Conservation (phyloP, 2,888 invertebrate genomes). For the Marasmarcha lunaedactyla region DNA sequence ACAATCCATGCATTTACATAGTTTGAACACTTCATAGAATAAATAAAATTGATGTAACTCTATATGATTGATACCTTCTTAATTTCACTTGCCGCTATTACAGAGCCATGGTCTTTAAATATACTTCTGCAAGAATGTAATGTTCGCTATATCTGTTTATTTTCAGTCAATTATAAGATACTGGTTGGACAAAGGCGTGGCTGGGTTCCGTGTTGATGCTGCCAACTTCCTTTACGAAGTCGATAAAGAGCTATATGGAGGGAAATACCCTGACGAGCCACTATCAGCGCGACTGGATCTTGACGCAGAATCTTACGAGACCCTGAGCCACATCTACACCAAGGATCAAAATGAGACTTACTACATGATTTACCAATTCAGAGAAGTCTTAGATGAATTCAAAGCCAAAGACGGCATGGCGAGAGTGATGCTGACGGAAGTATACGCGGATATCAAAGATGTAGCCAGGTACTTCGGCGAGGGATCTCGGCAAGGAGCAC, state of each 20-base stretch:
- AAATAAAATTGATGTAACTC: no score
- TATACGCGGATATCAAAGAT: constrained; percentile 72
- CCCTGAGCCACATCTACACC: constrained; percentile 73
- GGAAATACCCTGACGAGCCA: constrained; percentile 69
- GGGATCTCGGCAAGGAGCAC: constrained; percentile 69
- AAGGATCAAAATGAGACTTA: constrained; percentile 72
- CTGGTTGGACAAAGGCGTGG: constrained; percentile 87
- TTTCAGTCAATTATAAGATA: constrained; percentile 74
- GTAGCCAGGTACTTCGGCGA: constrained; percentile 76
- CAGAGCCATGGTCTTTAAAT: no score
- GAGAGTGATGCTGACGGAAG: constrained; percentile 83
- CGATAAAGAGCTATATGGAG: constrained; percentile 48
- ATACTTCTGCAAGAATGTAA: no score
- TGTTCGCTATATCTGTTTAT: no score
- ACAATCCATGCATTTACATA: no score
- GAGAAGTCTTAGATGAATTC: constrained; percentile 72
- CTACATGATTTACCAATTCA: constrained; percentile 75
- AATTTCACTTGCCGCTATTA: no score
- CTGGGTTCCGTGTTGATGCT: constrained; percentile 89
- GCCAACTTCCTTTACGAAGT: constrained; percentile 75
- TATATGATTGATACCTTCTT: no score
- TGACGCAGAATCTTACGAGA: constrained; percentile 64
- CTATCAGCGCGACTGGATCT: constrained; percentile 41
- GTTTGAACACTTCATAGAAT: no score
- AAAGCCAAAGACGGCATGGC: constrained; percentile 44